Evolutionary conservation across 2,113 vertebrate species (phyloP), one percentile per base, ranked within the genome.

Genomic region (Labeo catla): DNA sequence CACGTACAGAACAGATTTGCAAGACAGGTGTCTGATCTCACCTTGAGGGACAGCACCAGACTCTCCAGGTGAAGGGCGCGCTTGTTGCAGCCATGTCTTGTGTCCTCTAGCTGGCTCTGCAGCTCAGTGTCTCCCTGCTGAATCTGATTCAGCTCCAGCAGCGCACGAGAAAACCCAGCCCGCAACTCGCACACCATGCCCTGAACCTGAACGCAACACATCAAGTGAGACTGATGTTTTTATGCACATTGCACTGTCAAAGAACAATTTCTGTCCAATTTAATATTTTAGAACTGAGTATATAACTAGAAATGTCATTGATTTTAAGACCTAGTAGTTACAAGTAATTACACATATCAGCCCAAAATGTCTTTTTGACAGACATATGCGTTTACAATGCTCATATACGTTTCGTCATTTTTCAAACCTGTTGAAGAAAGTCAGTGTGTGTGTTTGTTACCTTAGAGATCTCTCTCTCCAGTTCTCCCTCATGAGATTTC

Each of bases 381-480:
- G 34, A 36, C 65, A 34, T 65, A 36, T 7, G 36, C 4, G 7
- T 39, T 39, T 70, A 19, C 36, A 43, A 43, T 72, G 66, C 66
- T 39, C 4, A 39, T 16, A 34, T 36, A 70, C 9, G 10, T 74
- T 23, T 52, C 74, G 74, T 76, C 52, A 34, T 76, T 34, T 34
- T 8, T 77, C 23, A 52, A 28, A 52, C 16, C n/a, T 73, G 4
- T 15, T 47, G 15, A 47, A 45, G 63, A 36, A 50, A n/a, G 49
- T 68, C n/a, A 23, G 36, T 78, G 45, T 74, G 70, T 52, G 59
- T 39, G 39, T 76, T 50, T 23, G 47, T 43, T 93, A 95, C 95
- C 94, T 95, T 95, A 21, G 95, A 95, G 92, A 95, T 95, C 84
- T 95, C 94, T 49, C 70, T 85, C 80, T 93, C 90, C 5, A 95